A percentile compares a stretch with the other conserved stretches of the same genome.
Evolutionary conservation across 2,797 vertebrate genomes (phyloP).

Genomic region (Tympanoctomys barrerae): DNA sequence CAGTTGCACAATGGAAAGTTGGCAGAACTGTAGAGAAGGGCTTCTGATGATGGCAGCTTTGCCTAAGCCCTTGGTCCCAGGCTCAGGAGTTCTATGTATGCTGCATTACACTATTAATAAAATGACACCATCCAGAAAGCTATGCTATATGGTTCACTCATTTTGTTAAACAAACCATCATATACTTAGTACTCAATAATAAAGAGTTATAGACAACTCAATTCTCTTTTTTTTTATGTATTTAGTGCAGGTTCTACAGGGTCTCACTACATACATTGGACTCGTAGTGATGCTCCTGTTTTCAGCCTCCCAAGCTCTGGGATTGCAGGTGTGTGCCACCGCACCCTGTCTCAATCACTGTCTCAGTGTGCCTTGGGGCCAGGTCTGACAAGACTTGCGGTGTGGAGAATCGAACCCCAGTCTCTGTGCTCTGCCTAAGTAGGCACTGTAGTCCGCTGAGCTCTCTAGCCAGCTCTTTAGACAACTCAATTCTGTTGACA

Average conservation of each 20-base stretch:
- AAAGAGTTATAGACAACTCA: neutral
- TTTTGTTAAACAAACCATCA: neutral
- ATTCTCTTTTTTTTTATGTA: neutral
- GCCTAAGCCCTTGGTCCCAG: neutral
- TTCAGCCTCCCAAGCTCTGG: too few species aligned
- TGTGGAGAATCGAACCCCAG: too few species aligned
- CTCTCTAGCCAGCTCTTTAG: too few species aligned
- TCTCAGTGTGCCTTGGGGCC: too few species aligned
- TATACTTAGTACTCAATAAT: neutral
- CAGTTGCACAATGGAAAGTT: neutral
- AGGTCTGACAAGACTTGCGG: too few species aligned
- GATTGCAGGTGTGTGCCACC: too few species aligned
- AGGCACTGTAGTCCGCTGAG: too few species aligned
- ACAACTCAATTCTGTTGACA: constrained; percentile 16
- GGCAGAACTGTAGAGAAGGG: neutral
- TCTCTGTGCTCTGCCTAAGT: too few species aligned
- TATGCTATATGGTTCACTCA: neutral
- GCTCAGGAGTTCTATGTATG: neutral
- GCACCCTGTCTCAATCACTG: too few species aligned
- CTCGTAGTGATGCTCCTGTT: too few species aligned
- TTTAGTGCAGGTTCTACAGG: too few species aligned
- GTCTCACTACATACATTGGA: too few species aligned
- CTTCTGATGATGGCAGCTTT: neutral
- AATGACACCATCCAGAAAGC: neutral
- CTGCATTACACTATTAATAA: neutral